A percentile compares a stretch with the other conserved stretches of the same genome.
Evolutionary conservation across 2,888 invertebrate genomes (phyloP).

Genomic region (Tenthredo amoena): DNA sequence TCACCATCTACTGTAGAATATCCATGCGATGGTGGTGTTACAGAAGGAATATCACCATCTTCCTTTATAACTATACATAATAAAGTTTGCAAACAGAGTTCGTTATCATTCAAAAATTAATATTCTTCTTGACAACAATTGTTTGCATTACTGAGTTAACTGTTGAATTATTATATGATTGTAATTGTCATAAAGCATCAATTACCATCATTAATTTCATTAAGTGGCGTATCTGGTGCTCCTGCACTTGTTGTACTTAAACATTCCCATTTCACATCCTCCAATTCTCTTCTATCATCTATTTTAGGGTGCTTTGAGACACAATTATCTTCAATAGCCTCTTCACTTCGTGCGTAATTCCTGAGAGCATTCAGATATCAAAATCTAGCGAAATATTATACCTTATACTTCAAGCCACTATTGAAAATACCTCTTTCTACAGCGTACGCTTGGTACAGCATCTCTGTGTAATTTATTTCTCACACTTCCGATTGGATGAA

Average conservation of each 20-base stretch:
- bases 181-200: too few species aligned
- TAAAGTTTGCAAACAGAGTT: too few species aligned
- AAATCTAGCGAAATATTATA: too few species aligned
- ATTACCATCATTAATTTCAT: not conserved
- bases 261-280: not conserved
- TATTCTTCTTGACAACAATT: too few species aligned
- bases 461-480: not conserved
- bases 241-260: not conserved
- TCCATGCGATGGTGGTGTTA: slow-evolving; percentile 2
- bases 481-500: not conserved
- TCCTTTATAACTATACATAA: too few species aligned
- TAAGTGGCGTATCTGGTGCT: not conserved
- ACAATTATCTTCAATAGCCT: not conserved
- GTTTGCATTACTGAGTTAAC: too few species aligned
- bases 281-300: too few species aligned
- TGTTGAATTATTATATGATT: too few species aligned
- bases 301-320: not conserved
- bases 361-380: too few species aligned
- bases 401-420: too few species aligned
- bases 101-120: too few species aligned
- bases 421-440: too few species aligned
- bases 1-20: not conserved
- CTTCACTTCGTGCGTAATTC: not conserved
- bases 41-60: not conserved
- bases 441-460: slow-evolving; percentile 21